Base-by-base conservation (phyloP, 2,888 invertebrate genomes). In the Barypeithes pellucidus region DNA sequence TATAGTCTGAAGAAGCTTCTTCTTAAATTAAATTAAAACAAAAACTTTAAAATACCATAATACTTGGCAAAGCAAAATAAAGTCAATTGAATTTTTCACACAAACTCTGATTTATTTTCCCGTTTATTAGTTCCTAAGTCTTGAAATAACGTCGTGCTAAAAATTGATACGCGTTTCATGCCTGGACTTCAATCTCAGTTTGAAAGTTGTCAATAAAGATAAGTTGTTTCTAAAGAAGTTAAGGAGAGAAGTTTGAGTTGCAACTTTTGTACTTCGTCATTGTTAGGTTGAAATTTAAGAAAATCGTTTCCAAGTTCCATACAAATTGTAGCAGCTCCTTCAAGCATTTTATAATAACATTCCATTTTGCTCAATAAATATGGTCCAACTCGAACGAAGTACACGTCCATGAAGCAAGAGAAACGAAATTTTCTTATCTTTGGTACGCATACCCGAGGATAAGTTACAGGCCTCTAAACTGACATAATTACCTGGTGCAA, bases 101-200 rank as follows among this genome's bases (percentile, higher is more conserved):
- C 16, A 29, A 54, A 54, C 54, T 54, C 33, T 11, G 16, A 33
- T 33, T 54, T 54, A 54, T 54, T 54, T 54, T 54, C 16, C 33
- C 54, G 33, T 54, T 54, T 54, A 54, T 54, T 54, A 54, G 24
- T 24, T 50, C 12, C 50, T n/a, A 52, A 66, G 57, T 67, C 57
- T 57, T 4, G 20, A 52, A 36, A 65, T 33, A 65, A 33, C 12
- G n/a, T 33, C 33, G 41, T 43, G 67, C 57, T 24, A 54, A 57
- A 66, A 67, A 67, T 57, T 67, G 67, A 67, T 67, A 67, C 67
- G 24, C 67, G 41, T 67, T 67, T 67, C 57, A 67, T 57, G 67
- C 33, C 57, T 57, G 41, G 67, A 67, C 57, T 67, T 65, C 57
- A 67, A 57, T 67, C 57, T 57, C 36, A 43, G 54, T 67, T 67